Base-by-base conservation (phyloP, 2,888 invertebrate genomes). In the Stenoptilia bipunctidactyla region DNA sequence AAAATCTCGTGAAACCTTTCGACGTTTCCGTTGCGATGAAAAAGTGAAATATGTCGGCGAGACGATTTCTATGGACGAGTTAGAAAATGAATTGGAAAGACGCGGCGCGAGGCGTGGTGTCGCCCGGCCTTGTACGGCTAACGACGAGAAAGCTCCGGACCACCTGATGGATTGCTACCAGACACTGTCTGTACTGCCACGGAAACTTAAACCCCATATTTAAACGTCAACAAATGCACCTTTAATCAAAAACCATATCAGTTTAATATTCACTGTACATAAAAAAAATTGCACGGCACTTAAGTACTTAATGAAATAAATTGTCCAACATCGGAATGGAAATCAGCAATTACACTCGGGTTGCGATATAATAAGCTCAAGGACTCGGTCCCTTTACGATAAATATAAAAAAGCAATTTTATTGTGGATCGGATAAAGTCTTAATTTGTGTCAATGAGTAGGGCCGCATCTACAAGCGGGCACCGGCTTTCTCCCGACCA, bases 71-170 rank as follows among this genome's bases (percentile, higher is more conserved):
- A 82, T 70, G 61, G 67, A 72, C 76, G 63, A 66, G 72, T 82
- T 83, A 79, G 83, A 82, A 83, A 82, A 79, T 76, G 63, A 66
- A 69, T 71, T 70, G 75, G 70, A 79, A 82, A 83, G 76, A 76
- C 74, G 74, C 76, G 65, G 67, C 58, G 61, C 68, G 64, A 75
- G 76, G 80, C 77, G 79, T 74, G 77, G 79, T 76, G 69, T 64
- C 61, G 59, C 55, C 61, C 61, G 56, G 53, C 83, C 83, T 65
- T 83, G 67, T 80, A 80, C 71, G 80, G 83, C 76, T 83, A 82
- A 82, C 80, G 80, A 83, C 79, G 80, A 76, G 83, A 83, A 83
- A 82, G 82, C 77, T 70, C 65, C 61, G 67, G 71, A 71, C 62
- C 71, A 68, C 62, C 64, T 80, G 80, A 83, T 79, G 69, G 73